These are phyloP conservation scores for Cherax destructor DNA, from an alignment of 1,140 invertebrate species.

Conservation along the genomic window DNA sequence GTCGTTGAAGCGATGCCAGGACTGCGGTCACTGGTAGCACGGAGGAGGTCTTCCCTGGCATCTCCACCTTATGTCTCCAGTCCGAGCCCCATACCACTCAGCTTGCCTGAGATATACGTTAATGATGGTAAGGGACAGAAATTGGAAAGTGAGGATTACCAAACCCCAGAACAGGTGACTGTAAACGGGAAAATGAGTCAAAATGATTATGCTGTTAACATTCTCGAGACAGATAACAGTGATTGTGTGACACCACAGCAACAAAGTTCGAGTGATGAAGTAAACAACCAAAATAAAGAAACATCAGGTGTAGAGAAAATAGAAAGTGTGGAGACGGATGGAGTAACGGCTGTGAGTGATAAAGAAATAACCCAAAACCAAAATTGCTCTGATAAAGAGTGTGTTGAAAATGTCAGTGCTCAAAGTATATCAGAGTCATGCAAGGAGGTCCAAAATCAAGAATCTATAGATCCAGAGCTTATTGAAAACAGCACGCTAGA, in stretches of 20 bases:
- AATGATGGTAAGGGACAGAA: neutral
- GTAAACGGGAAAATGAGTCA: neutral
- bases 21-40: constrained; percentile 62
- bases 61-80: constrained; percentile 41
- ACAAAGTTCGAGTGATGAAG: neutral
- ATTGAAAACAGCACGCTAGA: neutral
- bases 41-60: constrained; percentile 54
- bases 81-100: constrained; percentile 5
- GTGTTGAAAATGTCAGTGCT: neutral
- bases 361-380: neutral
- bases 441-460: neutral
- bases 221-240: neutral
- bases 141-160: neutral
- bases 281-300: neutral
- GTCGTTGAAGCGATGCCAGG: constrained; percentile 57
- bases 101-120: neutral
- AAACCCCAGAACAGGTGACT: neutral
- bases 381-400: neutral
- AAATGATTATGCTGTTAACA: neutral
- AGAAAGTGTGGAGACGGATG: neutral
- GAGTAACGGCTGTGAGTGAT: neutral
- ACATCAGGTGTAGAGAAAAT: neutral
- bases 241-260: neutral
- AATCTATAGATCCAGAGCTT: neutral
- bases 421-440: neutral